Conservation (phyloP, 2,797 vertebrate species). For the Pangasius krempfi region DNA sequence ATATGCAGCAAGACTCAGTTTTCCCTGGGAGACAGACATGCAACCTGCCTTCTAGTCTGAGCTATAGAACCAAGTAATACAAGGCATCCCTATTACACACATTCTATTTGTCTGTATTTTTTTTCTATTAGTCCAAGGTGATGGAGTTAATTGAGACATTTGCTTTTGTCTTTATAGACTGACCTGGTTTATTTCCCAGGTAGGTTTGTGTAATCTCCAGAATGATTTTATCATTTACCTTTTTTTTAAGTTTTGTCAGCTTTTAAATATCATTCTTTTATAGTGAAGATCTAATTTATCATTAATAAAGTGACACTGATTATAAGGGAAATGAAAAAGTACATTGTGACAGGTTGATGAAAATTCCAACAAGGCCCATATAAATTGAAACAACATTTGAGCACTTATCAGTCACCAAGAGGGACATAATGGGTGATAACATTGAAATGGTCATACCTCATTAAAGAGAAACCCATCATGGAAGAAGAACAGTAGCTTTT, state of each 20-base stretch:
- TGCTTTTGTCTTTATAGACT: constrained; percentile 30
- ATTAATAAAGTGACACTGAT: neutral
- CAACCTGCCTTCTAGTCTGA: constrained; percentile 36
- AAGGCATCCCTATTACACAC: constrained; percentile 3
- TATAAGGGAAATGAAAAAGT: neutral
- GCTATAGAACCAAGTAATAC: constrained; percentile 34
- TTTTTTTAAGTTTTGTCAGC: neutral
- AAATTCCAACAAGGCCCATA: neutral
- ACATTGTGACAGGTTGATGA: neutral
- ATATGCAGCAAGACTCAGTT: constrained; percentile 47
- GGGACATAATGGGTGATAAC: neutral
- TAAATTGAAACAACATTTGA: neutral
- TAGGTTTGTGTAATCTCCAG: constrained; percentile 19
- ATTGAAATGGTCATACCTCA: neutral
- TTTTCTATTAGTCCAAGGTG: constrained; percentile 34
- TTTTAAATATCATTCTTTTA: constrained; percentile 15
- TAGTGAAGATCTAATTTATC: neutral
- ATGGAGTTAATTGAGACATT: constrained; percentile 51
- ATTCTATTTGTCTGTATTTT: neutral
- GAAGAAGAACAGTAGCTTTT: neutral
- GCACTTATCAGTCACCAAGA: neutral
- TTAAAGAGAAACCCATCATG: constrained; percentile 13
- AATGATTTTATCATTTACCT: constrained; percentile 4
- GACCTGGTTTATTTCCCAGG: constrained; percentile 24
- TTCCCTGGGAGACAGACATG: constrained; percentile 40